phyloP scores from a whole-genome alignment of 2,113 vertebrate species.

The Merops nubicus region DNA sequence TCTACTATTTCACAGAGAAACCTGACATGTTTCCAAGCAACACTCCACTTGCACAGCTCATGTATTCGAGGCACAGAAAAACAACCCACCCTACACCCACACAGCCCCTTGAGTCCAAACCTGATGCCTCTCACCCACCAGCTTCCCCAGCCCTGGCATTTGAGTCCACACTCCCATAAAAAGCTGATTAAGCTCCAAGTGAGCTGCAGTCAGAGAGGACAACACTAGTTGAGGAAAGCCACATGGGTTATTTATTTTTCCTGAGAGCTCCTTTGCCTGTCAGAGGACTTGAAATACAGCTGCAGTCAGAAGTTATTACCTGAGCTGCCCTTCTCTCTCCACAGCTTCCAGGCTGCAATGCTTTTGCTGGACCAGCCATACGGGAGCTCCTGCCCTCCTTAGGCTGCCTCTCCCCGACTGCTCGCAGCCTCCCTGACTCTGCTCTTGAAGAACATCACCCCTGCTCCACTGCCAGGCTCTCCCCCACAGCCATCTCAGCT shows the following conservation, averaged over 20 bases:
- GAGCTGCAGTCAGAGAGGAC: neutral
- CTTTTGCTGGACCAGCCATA: neutral
- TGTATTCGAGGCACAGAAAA: fast-evolving
- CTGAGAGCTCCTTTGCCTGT: neutral
- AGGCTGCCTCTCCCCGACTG: neutral
- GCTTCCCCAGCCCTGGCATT: neutral
- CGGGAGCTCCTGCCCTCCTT: neutral
- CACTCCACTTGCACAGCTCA: neutral
- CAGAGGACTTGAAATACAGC: neutral
- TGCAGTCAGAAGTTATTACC: neutral
- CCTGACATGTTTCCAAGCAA: neutral
- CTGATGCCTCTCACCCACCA: fast-evolving
- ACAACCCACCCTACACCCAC: too few relatives aligned
- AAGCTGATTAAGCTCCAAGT: neutral
- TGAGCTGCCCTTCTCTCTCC: neutral
- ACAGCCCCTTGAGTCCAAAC: neutral
- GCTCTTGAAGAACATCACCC: fast-evolving
- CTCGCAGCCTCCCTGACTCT: fast-evolving
- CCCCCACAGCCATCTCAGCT: neutral
- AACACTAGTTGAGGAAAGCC: neutral
- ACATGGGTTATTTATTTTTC: neutral
- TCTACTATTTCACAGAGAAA: too few relatives aligned
- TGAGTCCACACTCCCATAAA: fast-evolving
- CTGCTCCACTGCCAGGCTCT: neutral
- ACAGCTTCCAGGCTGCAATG: neutral